Evolutionary conservation across 2,888 invertebrate species (phyloP), one percentile per base, ranked within the genome.

Genomic region (Megamerina dolium): DNA sequence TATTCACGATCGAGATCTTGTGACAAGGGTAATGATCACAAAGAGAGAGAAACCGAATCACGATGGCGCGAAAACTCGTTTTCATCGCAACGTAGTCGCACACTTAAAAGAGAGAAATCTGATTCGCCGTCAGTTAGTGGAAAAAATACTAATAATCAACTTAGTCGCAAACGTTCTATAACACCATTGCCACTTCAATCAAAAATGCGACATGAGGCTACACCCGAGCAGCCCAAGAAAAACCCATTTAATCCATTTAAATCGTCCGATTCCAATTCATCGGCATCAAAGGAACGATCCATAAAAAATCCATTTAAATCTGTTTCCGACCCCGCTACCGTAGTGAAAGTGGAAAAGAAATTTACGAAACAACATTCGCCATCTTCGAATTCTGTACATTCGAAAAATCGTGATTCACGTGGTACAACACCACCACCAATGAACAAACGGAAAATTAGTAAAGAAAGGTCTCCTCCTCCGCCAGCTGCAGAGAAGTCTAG

Each of bases 351-450:
- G 5, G 21, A 17, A 2, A 36, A 35, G 26, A 38, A 34, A 20
- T 13, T 34, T 6, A 12, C 34, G 12, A 18, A 19, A 18, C 34
- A 6, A 19, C 34, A 29, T 8, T 39, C 38, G n/a, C 44, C 45
- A 8, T 30, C 43, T 5, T 48, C 48, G 8, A 48, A 49, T 23
- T 48, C 48, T 32, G 47, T 50, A 5, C 29, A 35, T n/a, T 49
- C 51, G 8, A 33, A 43, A 5, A 51, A 47, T 4, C 55, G 17
- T 19, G 23, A 31, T 3, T 39, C 36, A 10, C 32, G 53, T 29
- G 55, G 53, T 6, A 32, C 21, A 23, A 56, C 74, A 60, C 46
- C 68, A 54, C 48, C 73, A 58, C 48, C 72, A 57, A 52, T 72
- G 59, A 56, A 55, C 19, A 23, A 66, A 40, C 43, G 36, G 12